A percentile compares a stretch with the other conserved stretches of the same genome.
phyloP scores from a whole-genome alignment of 1,140 invertebrate genomes.

The Sycophila sp. region DNA sequence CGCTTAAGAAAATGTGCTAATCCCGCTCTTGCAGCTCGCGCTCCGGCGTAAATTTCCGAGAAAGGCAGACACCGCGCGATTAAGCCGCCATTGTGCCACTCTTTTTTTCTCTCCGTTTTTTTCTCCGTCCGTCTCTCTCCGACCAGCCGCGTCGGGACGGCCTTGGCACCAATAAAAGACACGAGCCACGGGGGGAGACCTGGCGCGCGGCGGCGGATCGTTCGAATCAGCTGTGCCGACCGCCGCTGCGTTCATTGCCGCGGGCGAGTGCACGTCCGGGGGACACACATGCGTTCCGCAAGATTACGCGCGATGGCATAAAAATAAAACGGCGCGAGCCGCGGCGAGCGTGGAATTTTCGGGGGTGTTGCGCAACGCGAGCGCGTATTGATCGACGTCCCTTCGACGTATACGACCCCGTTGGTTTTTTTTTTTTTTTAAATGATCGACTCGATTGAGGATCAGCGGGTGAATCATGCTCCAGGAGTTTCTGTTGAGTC shows the following conservation, averaged over 20 bases:
- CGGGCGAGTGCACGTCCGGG: not conserved
- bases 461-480: too few species aligned
- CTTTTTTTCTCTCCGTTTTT: not conserved
- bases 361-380: not conserved
- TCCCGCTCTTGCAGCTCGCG: not conserved
- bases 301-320: not conserved
- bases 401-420: too few species aligned
- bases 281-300: too few species aligned
- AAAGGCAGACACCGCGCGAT: conserved; percentile 36
- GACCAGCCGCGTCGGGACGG: conserved; percentile 25
- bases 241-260: not conserved
- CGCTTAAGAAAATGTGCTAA: conserved; percentile 13
- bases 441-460: too few species aligned
- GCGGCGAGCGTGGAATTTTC: not conserved
- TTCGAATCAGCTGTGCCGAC: not conserved
- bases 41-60: conserved; percentile 21
- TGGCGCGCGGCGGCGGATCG: not conserved
- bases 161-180: conserved; percentile 47
- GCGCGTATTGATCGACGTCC: too few species aligned
- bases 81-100: conserved; percentile 25
- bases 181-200: conserved; percentile 26
- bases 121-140: not conserved
- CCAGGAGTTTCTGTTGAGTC: too few species aligned
- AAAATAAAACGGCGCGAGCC: not conserved
- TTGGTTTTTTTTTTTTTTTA: too few species aligned